Percentiles rank a stretch among this genome's conserved stretches.
Conservation (phyloP, 1,140 invertebrate genomes). For the Spodoptera litura region DNA sequence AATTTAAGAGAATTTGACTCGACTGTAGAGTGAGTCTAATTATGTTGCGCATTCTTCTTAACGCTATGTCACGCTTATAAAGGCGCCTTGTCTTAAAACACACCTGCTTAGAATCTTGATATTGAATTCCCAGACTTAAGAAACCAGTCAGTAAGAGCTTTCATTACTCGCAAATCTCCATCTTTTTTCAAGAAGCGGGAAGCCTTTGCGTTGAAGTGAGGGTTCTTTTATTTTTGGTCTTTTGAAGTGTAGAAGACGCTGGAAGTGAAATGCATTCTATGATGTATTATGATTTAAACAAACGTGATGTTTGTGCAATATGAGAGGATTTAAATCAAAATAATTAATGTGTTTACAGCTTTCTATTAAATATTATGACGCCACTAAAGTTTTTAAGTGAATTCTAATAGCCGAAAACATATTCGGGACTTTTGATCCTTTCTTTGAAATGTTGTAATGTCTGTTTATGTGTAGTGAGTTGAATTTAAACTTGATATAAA, state of each 20-base stretch:
- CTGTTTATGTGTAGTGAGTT: neutral
- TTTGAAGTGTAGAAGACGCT: slow-evolving; percentile 50
- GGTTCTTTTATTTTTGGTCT: slow-evolving; percentile 61
- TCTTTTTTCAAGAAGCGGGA: slow-evolving; percentile 49
- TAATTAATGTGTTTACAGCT: slow-evolving; percentile 34
- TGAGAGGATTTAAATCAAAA: slow-evolving; percentile 38
- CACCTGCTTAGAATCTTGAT: slow-evolving; percentile 82
- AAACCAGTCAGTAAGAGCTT: slow-evolving; percentile 69
- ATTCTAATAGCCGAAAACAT: slow-evolving; percentile 15
- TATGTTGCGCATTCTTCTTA: slow-evolving; percentile 25
- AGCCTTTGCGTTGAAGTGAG: slow-evolving; percentile 55
- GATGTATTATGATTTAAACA: slow-evolving; percentile 45
- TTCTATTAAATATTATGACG: slow-evolving; percentile 25
- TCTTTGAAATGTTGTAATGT: slow-evolving; percentile 6
- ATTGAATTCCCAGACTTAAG: slow-evolving; percentile 73
- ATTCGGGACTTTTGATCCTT: slow-evolving; percentile 29
- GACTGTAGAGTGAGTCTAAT: neutral
- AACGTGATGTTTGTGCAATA: slow-evolving; percentile 43
- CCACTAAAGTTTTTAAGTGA: slow-evolving; percentile 40
- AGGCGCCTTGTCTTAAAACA: slow-evolving; percentile 74
- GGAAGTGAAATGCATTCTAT: slow-evolving; percentile 47
- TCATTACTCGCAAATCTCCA: slow-evolving; percentile 49
- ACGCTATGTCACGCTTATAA: slow-evolving; percentile 62
- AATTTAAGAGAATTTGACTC: too few relatives aligned
- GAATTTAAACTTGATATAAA: neutral